These are phyloP conservation scores for Cyanoramphus novaezelandiae DNA, from an alignment of 2,113 vertebrate species.

Conservation along the genomic window DNA sequence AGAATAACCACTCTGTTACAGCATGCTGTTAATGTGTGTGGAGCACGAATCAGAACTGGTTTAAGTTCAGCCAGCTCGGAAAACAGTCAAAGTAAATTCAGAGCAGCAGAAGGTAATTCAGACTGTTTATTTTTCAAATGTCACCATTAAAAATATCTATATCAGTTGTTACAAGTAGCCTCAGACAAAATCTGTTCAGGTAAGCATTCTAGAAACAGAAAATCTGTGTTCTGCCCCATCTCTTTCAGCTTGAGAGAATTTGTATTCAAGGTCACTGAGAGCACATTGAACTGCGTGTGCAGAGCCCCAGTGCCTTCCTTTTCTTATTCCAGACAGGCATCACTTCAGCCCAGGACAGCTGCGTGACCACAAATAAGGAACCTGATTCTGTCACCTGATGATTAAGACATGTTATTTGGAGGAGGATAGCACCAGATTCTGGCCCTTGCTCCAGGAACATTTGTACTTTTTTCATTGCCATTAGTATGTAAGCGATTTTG, in stretches of 20 bases:
- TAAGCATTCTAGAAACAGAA: background rate
- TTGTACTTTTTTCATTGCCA: background rate
- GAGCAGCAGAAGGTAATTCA: background rate
- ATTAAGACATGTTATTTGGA: background rate
- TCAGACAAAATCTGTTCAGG: background rate
- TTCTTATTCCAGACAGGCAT: background rate
- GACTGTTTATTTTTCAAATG: background rate
- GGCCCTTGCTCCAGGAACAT: background rate
- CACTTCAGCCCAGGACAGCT: background rate
- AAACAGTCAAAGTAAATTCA: background rate
- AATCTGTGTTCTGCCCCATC: background rate
- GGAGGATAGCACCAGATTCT: background rate
- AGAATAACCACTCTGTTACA: background rate
- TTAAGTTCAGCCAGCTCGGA: background rate
- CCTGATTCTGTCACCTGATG: background rate
- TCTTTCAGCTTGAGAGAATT: background rate
- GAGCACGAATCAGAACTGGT: background rate
- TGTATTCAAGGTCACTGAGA: background rate
- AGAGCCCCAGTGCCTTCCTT: background rate
- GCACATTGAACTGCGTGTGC: fast-evolving
- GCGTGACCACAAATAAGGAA: background rate
- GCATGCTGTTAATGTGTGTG: background rate
- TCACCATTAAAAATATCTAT: background rate
- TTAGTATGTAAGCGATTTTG: background rate
- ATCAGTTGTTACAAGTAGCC: background rate